Percentiles rank a stretch among this genome's conserved stretches.
phyloP scores from a whole-genome alignment of 2,113 vertebrate genomes.

The Charina bottae region DNA sequence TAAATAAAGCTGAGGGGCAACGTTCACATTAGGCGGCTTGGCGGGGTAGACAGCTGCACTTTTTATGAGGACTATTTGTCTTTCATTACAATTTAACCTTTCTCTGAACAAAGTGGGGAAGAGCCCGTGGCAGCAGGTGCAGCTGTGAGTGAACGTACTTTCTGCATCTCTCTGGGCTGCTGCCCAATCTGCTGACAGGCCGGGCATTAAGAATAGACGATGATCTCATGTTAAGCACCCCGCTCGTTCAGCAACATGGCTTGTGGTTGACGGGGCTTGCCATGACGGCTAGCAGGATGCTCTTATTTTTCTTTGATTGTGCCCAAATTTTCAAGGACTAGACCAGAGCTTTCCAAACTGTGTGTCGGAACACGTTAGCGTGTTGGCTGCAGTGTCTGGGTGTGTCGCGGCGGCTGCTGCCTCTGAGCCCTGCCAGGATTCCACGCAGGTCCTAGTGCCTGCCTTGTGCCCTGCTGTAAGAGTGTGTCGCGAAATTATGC shows the following conservation, averaged over 20 bases:
- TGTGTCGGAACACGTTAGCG: too few relatives aligned
- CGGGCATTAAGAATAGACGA: background rate
- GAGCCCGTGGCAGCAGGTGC: background rate
- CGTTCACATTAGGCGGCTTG: slow-evolving; percentile 45
- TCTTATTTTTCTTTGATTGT: background rate
- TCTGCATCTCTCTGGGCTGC: background rate
- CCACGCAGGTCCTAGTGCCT: too few relatives aligned
- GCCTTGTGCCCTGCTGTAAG: too few relatives aligned
- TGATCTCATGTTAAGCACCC: background rate
- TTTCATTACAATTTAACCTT: slow-evolving; percentile 30
- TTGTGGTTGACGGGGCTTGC: fast-evolving
- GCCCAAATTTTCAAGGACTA: background rate
- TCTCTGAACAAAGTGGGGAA: background rate
- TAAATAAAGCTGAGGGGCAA: slow-evolving; percentile 50
- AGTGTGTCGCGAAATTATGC: too few relatives aligned
- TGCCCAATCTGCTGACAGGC: background rate
- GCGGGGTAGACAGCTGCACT: slow-evolving; percentile 45
- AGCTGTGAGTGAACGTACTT: fast-evolving
- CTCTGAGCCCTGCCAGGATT: too few relatives aligned
- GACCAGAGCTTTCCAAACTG: too few relatives aligned
- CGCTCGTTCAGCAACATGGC: background rate
- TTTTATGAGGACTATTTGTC: slow-evolving; percentile 29
- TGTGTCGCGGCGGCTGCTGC: too few relatives aligned
- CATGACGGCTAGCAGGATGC: slow-evolving; percentile 2
- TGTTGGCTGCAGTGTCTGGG: too few relatives aligned